A percentile compares a stretch with the other conserved stretches of the same genome.
Conservation (phyloP, 2,888 invertebrate genomes). For the Protophormia terraenovae region DNA sequence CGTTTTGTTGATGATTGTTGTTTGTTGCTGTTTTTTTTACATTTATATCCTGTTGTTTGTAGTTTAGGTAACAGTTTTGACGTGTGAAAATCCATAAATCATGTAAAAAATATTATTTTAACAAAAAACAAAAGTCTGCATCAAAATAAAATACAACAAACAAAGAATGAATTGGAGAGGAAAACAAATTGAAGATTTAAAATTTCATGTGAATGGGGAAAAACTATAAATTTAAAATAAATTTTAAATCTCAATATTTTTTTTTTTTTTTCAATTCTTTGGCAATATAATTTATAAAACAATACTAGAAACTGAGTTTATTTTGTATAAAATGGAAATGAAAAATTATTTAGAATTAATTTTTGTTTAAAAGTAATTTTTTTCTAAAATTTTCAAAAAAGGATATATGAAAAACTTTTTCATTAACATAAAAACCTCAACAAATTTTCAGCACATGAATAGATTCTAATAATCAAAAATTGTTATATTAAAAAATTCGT, state of each 20-base stretch:
- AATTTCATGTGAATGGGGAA: background rate
- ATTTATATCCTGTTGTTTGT: slow-evolving; percentile 67
- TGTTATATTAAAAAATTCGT: no score
- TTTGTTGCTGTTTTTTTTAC: slow-evolving; percentile 30
- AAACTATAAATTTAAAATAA: slow-evolving; percentile 18
- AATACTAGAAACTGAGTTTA: no score
- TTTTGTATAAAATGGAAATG: no score
- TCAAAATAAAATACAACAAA: slow-evolving; percentile 61
- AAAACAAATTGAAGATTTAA: background rate
- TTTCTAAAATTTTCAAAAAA: background rate
- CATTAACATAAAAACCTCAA: no score
- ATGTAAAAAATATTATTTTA: slow-evolving; percentile 73
- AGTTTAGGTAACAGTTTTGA: slow-evolving; percentile 69
- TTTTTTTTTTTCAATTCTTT: background rate
- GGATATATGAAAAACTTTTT: background rate
- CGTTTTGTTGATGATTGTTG: slow-evolving; percentile 64
- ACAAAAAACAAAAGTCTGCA: slow-evolving; percentile 69
- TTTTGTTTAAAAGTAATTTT: no score
- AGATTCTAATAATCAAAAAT: no score
- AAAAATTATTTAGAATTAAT: no score
- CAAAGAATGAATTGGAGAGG: background rate
- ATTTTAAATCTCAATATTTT: no score
- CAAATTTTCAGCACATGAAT: no score
- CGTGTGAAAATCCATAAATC: slow-evolving; percentile 75
- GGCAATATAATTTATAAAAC: no score